Evolutionary conservation across 2,113 vertebrate species (phyloP), one percentile per base, ranked within the genome.

Genomic region (Malurus alboscapulatus): DNA sequence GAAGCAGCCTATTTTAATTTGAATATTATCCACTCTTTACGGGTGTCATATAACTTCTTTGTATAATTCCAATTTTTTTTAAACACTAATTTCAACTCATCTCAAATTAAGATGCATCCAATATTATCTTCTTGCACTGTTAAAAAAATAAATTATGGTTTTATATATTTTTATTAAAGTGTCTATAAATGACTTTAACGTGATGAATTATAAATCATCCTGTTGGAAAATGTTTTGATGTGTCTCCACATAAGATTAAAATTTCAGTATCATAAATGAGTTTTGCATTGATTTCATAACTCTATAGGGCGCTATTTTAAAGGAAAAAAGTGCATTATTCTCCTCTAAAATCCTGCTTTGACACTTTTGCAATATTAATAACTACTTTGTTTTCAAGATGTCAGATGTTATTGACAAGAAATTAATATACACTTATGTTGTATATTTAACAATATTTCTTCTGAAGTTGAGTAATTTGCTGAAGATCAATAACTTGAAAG

Each of bases 401-500:
- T 2, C 7, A 75, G 24, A 12, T 42, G 6, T 54, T 92, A 83
- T 40, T 66, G 38, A 62, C 51, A 42, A 63, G 9, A 74, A 77
- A 12, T 85, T 58, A 77, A 30, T 40, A 71, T 10, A 40, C 2
- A 34, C 1, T 45, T 59, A 21, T 27, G 7, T 53, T 90, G 3
- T 61, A 50, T 77, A 71, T 86, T 75, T 90, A 93, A 57, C 27
- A 76, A 5, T 51, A 78, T 77, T 90, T 71, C 58, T 92, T 69
- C 61, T 88, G 32, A 93, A 88, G 58, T 61, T 80, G 25, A 92
- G 38, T 54, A 72, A 61, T 36, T 78, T 72, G 10, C 22, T 88
- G n/a, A 86, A 75, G 24, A 81, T 75, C 50, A 84, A n/a, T 86
- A 68, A 15, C 9, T 65, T 57, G 21, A 53, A 88, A 90, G 6